Conservation (phyloP, 2,888 invertebrate species). For the Noctua fimbriata region DNA sequence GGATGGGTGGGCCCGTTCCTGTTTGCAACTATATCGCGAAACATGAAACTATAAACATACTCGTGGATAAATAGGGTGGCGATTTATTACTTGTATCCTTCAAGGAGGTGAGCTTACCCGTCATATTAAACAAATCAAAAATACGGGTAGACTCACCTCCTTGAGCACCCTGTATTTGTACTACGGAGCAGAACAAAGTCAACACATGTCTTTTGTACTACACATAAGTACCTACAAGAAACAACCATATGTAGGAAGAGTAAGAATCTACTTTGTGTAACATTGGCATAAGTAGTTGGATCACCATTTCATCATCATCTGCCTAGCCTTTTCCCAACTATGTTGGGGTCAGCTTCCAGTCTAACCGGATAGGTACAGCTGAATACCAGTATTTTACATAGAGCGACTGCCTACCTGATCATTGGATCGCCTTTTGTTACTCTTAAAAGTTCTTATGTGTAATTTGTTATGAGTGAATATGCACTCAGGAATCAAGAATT, state of each 20-base stretch:
- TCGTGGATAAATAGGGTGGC: background rate
- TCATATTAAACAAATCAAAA: background rate
- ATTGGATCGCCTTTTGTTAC: background rate
- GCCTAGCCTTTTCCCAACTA: too few species aligned
- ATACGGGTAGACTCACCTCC: background rate
- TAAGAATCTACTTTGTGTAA: background rate
- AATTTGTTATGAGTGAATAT: background rate
- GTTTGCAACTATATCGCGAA: constrained; percentile 19
- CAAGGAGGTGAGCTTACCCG: background rate
- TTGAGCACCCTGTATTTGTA: background rate
- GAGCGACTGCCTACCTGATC: background rate
- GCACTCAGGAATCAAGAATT: background rate
- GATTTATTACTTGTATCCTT: background rate
- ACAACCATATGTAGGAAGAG: background rate
- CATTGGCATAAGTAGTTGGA: background rate
- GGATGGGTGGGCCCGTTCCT: constrained; percentile 6
- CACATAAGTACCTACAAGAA: background rate
- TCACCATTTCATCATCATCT: background rate
- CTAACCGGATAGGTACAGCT: too few species aligned
- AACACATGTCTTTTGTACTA: background rate
- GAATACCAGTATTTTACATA: too few species aligned
- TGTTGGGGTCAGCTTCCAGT: too few species aligned
- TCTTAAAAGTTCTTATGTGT: background rate
- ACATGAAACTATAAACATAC: constrained; percentile 1
- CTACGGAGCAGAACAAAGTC: background rate